Conservation (phyloP, 1,140 invertebrate species). For the Archivesica marissinica region DNA sequence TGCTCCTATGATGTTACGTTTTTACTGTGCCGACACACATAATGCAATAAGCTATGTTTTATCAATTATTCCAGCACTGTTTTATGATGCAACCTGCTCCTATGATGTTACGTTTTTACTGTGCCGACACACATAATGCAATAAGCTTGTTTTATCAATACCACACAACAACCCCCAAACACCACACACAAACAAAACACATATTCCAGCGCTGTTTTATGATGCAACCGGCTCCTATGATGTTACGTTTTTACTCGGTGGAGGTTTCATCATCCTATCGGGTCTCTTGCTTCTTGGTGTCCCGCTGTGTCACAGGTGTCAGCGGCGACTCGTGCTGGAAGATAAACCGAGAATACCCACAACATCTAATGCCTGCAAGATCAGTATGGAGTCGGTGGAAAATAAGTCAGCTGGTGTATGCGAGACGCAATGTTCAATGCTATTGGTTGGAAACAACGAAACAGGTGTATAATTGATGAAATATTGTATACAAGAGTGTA, state of each 20-base stretch:
- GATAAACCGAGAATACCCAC: not conserved
- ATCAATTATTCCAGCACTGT: no score
- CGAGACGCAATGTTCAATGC: conserved; percentile 9
- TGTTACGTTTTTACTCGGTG: conserved; percentile 67
- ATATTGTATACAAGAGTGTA: no score
- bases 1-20: no score
- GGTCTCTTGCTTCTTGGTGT: conserved; percentile 46
- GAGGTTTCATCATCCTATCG: conserved; percentile 63
- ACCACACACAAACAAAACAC: no score
- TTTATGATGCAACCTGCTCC: no score
- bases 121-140: no score
- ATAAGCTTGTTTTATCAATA: no score
- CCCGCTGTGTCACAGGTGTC: conserved; percentile 47
- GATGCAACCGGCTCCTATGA: conserved; percentile 67
- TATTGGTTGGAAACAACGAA: conserved; percentile 38
- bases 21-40: no score
- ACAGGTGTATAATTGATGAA: conserved; percentile 6
- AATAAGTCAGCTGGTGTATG: not conserved
- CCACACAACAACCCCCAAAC: no score
- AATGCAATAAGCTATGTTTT: no score
- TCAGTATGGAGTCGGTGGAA: not conserved
- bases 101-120: no score
- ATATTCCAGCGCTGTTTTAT: conserved; percentile 65
- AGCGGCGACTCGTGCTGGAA: not conserved
- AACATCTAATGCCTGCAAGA: not conserved